These are phyloP conservation scores for Anthopleura sola DNA, from an alignment of 64 coral and sea anemone species.

Conservation along the genomic window DNA sequence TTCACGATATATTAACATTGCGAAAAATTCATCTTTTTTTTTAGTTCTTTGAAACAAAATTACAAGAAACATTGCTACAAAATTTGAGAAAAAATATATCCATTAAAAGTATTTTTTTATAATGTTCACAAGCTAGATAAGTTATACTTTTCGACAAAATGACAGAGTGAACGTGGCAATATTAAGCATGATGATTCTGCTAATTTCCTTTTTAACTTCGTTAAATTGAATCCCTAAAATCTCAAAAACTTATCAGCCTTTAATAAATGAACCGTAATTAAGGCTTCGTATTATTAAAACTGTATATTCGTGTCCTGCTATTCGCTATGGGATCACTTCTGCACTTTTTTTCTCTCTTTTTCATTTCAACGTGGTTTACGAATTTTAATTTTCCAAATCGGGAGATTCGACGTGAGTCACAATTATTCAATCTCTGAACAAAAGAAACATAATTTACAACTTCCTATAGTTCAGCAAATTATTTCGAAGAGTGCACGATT, in stretches of 20 bases:
- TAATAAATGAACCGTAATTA: not conserved
- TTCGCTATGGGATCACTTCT: not conserved
- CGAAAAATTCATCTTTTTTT: not conserved
- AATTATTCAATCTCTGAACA: not conserved
- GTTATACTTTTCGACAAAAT: not conserved
- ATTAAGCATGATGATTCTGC: not conserved
- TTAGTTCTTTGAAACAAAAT: not conserved
- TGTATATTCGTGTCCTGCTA: not conserved
- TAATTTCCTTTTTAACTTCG: constrained; percentile 16
- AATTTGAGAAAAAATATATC: not conserved
- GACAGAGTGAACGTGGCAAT: not conserved
- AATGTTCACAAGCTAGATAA: not conserved
- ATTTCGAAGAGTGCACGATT: not conserved
- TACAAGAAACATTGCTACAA: not conserved
- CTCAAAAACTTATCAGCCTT: not conserved
- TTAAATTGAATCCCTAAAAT: constrained; percentile 3
- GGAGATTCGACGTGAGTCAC: not conserved
- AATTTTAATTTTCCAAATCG: not conserved
- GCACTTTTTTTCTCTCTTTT: not conserved
- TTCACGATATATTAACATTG: not conserved
- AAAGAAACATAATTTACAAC: not conserved
- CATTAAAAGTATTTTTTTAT: not conserved
- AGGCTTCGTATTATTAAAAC: not conserved
- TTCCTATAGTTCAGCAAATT: not conserved
- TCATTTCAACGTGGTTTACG: not conserved